Conservation (phyloP, 2,113 vertebrate genomes). For the Myotis lucifugus region DNA sequence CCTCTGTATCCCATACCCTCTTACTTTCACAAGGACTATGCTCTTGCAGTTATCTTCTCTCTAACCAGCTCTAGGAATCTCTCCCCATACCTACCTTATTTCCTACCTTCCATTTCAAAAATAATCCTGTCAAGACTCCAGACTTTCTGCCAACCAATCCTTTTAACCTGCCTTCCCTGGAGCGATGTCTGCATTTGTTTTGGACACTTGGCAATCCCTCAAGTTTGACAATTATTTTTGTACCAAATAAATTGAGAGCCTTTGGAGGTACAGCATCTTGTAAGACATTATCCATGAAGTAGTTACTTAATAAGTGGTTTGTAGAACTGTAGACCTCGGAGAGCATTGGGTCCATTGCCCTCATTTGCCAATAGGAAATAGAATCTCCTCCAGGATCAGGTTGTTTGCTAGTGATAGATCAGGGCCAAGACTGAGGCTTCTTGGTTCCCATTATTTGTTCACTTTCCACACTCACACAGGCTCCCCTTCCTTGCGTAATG, state of each 20-base stretch:
- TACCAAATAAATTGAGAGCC: background rate
- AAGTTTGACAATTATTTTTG: constrained; percentile 26
- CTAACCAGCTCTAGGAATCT: background rate
- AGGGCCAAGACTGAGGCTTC: background rate
- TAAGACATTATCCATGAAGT: background rate
- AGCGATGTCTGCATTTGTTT: background rate
- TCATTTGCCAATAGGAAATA: background rate
- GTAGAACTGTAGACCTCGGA: background rate
- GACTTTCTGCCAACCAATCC: background rate
- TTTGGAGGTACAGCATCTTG: background rate
- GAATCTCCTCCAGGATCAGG: background rate
- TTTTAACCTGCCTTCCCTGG: background rate
- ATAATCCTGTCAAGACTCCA: background rate
- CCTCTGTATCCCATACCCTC: background rate
- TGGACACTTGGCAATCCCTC: background rate
- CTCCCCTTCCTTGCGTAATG: background rate
- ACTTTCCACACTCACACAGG: background rate
- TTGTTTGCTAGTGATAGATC: background rate
- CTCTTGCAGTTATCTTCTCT: background rate
- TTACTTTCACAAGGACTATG: background rate
- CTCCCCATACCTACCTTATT: background rate
- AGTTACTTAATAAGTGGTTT: background rate
- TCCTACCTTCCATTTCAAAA: background rate
- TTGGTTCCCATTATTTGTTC: background rate
- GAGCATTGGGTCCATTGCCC: background rate